A percentile compares a stretch with the other conserved stretches of the same genome.
Conservation (phyloP, 2,113 vertebrate genomes). For the Ciconia maguari region DNA sequence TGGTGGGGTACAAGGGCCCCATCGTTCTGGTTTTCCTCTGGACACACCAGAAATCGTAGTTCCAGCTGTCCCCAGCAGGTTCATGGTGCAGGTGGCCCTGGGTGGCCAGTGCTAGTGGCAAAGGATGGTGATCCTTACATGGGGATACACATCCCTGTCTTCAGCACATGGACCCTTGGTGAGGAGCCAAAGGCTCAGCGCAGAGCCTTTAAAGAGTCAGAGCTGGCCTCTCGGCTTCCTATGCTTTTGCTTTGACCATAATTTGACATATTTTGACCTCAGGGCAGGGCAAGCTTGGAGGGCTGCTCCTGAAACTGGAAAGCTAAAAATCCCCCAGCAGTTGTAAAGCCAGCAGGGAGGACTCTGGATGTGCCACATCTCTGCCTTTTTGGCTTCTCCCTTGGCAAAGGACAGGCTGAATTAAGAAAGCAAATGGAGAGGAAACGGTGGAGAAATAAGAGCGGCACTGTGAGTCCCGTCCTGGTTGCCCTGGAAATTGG, state of each 20-base stretch:
- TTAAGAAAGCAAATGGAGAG: slow-evolving; percentile 48
- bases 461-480: slow-evolving; percentile 8
- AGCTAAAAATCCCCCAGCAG: background rate
- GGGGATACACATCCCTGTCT: background rate
- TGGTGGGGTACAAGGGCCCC: background rate
- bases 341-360: background rate
- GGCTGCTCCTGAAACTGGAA: background rate
- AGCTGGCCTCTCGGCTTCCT: background rate
- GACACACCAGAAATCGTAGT: background rate
- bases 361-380: slow-evolving; percentile 16
- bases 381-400: slow-evolving; percentile 30
- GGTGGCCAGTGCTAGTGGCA: background rate
- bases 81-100: background rate
- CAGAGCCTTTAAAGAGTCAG: background rate
- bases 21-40: background rate
- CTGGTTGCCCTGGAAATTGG: slow-evolving; percentile 47
- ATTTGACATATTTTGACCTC: background rate
- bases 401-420: slow-evolving; percentile 15
- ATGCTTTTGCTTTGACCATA: background rate
- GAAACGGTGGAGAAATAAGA: slow-evolving; percentile 48
- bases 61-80: background rate
- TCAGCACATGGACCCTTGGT: background rate
- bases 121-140: background rate
- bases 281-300: background rate
- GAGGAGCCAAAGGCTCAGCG: background rate